phyloP scores from a whole-genome alignment of 2,797 vertebrate species.

The Tarsius wallacei region DNA sequence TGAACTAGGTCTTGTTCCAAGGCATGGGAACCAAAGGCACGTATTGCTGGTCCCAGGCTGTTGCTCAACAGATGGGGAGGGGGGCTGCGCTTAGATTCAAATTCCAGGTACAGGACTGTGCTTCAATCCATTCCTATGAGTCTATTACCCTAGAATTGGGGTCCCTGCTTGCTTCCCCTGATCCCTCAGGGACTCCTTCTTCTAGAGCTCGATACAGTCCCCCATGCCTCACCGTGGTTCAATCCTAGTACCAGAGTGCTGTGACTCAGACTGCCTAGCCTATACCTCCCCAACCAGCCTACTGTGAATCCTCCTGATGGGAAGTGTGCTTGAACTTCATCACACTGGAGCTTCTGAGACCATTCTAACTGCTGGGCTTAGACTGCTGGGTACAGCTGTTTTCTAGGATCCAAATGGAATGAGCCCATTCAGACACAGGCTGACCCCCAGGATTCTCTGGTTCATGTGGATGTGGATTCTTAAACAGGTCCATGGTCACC shows the following conservation, averaged over 20 bases:
- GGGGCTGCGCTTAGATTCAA: not conserved
- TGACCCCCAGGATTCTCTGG: not conserved
- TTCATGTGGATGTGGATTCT: not conserved
- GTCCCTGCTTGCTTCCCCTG: not conserved
- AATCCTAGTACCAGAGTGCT: not conserved
- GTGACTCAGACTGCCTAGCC: not conserved
- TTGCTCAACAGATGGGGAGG: not conserved
- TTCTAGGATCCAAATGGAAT: not conserved
- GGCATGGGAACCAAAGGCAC: not conserved
- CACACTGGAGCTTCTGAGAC: not conserved
- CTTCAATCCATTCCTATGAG: not conserved
- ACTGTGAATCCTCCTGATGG: not conserved
- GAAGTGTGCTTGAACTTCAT: not conserved
- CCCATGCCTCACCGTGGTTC: not conserved
- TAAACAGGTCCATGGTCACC: not conserved
- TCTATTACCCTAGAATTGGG: not conserved
- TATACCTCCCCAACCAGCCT: not conserved
- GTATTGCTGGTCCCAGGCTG: not conserved
- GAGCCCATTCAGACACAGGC: not conserved
- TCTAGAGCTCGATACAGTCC: not conserved
- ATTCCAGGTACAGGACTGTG: not conserved
- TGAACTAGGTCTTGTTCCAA: not conserved
- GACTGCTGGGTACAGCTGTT: not conserved
- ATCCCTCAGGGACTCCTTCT: not conserved
- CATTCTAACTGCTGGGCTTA: not conserved